Evolutionary conservation across 2,888 invertebrate genomes (phyloP).

Genomic region (Calephelis perditalis): DNA sequence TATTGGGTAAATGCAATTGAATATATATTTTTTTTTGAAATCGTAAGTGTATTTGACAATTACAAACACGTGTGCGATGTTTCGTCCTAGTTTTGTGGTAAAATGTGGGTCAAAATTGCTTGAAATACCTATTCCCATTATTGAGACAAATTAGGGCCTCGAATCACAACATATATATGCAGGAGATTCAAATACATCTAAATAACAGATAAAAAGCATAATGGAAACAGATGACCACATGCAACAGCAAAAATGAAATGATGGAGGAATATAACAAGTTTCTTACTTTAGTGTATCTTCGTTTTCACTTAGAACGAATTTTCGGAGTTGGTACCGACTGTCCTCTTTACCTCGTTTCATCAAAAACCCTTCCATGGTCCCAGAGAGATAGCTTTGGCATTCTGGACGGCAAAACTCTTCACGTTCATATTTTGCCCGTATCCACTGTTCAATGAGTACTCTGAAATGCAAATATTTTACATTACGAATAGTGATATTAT

Average conservation of each 20-base stretch:
- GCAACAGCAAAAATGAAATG: conserved; percentile 8
- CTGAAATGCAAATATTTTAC: conserved; percentile 63
- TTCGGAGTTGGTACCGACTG: conserved; percentile 88
- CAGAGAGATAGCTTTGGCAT: conserved; percentile 87
- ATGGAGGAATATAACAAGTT: conserved; percentile 10
- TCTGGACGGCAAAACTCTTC: conserved; percentile 91
- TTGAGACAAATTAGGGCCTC: too few relatives aligned
- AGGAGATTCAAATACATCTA: neutral
- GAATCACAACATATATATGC: neutral
- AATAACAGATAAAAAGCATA: conserved; percentile 8
- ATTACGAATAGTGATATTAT: too few relatives aligned
- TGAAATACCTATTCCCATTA: too few relatives aligned
- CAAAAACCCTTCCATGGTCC: conserved; percentile 90
- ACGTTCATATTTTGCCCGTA: conserved; percentile 92
- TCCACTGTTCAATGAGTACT: conserved; percentile 93
- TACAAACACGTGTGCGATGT: too few relatives aligned
- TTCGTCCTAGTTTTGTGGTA: too few relatives aligned
- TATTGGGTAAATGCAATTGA: too few relatives aligned
- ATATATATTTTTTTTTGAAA: too few relatives aligned
- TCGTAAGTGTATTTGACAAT: too few relatives aligned
- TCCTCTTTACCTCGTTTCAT: conserved; percentile 95
- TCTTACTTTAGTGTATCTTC: conserved; percentile 87
- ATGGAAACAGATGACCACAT: conserved; percentile 3
- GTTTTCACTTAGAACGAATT: conserved; percentile 88
- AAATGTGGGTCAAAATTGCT: too few relatives aligned